A percentile compares a stretch with the other conserved stretches of the same genome.
phyloP scores from a whole-genome alignment of 2,888 invertebrate species.

The Drosophila testacea region DNA sequence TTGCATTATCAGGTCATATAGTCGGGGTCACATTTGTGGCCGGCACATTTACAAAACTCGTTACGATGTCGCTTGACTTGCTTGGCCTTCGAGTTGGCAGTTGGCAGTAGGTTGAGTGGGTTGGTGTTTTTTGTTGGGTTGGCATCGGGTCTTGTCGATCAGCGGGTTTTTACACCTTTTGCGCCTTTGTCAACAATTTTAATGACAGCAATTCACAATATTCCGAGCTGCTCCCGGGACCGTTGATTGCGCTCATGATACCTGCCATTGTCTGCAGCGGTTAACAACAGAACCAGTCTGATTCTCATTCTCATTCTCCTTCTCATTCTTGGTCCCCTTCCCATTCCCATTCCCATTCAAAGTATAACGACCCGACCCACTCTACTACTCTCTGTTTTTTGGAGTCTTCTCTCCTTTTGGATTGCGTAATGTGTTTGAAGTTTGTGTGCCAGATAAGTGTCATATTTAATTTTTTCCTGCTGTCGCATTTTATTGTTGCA shows the following conservation, averaged over 20 bases:
- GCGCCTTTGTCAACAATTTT: conserved; percentile 80
- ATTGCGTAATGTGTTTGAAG: conserved; percentile 63
- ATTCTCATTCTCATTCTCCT: too few species aligned
- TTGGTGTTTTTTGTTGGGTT: conserved; percentile 2
- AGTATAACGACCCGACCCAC: conserved; percentile 7
- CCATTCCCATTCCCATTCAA: background rate
- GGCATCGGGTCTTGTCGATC: conserved; percentile 39
- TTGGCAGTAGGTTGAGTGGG: background rate
- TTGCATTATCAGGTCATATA: conserved; percentile 23
- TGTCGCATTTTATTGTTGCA: conserved; percentile 67
- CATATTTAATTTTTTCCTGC: conserved; percentile 71
- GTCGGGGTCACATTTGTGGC: conserved; percentile 56
- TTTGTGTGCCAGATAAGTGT: conserved; percentile 70
- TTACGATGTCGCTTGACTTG: conserved; percentile 39
- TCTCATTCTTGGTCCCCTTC: too few species aligned
- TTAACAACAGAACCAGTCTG: conserved; percentile 11
- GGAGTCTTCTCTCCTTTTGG: conserved; percentile 6
- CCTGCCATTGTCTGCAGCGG: conserved; percentile 65
- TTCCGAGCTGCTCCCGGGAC: conserved; percentile 35
- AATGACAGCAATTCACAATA: conserved; percentile 79
- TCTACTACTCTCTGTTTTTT: background rate
- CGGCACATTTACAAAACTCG: conserved; percentile 69
- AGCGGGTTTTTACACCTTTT: conserved; percentile 73
- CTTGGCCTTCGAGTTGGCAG: background rate
- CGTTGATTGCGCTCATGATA: conserved; percentile 70